Evolutionary conservation across 2,797 vertebrate species (phyloP), one percentile per base, ranked within the genome.

Genomic region (Sebastes nivosus): DNA sequence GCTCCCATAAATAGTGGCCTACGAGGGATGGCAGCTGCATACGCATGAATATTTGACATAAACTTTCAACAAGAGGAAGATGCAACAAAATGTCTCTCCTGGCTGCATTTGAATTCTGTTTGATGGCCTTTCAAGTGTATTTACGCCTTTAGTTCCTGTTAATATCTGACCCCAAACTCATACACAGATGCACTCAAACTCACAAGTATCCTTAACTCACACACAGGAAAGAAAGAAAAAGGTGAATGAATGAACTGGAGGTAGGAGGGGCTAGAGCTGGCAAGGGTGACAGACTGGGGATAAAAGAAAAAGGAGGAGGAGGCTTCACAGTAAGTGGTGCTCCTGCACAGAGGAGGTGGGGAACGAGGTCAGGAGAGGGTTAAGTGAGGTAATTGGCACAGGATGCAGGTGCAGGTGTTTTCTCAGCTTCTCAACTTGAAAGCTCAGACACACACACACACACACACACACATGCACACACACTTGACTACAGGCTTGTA

Each of bases 371-470:
- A 82, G 78, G 24, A 32, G 72, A 29, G 81, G 87, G 89, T 93
- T 90, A 90, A 92, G 75, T 88, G 86, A 82, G 79, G 84, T 92
- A 94, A 93, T 92, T 91, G 93, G 88, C 84, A 86, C 58, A 89
- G 82, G 79, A 92, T 71, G 71, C 73, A 78, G 73, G 80, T 88
- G 88, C 79, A 85, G 85, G 81, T 90, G 84, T 89, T 90, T 88
- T 87, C 68, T 82, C 79, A 81, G 86, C 77, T 66, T 72, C 70
- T 84, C 70, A 74, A 68, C 84, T 87, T 89, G 84, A 92, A 88
- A 88, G 87, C 73, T 24, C 59, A 71, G 6, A 29, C 64, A 16
- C 8, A 30, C 84, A 72, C 72, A 16, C 8, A 8, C 27, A 27
- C 30, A n/a, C n/a, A 52, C 72, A 64, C 42, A 16, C 75, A 83